Base-by-base conservation (phyloP, 2,797 vertebrate species). In the Protonibea diacanthus region DNA sequence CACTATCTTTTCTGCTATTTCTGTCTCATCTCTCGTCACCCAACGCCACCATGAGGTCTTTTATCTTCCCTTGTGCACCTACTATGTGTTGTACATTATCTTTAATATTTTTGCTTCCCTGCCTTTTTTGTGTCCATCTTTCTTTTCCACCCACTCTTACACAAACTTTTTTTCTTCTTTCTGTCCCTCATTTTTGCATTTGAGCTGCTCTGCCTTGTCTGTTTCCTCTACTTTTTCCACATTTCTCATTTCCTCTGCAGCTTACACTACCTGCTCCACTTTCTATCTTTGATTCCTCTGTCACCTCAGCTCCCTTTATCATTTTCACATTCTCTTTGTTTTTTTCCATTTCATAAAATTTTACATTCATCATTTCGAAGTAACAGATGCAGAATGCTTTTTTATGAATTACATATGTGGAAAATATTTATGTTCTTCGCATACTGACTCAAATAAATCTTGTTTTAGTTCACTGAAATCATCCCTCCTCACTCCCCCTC, bases 381-480 rank as follows among this genome's bases (percentile, higher is more conserved):
- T 40, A 47, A 12, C 13, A 56, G 5, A 25, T 18, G 21, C 13
- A 18, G 0, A 15, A 3, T n/a, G 3, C 0, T 45, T 49, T 33
- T 61, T 55, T 52, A 3, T 23, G 8, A 25, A 33, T 60, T 72
- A 1, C 5, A 55, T 48, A 14, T 66, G 38, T 55, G 38, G 9
- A 25, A 47, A 51, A 59, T 48, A 29, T 63, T 13, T 38, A 17
- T 27, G 52, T 48, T 25, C 2, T 57, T 48, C 72, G 3, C 17
- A 6, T 64, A 42, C 9, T 71, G 21, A 42, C 62, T 73, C 17
- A 70, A 74, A 71, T 48, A 47, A 53, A 9, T 62, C 18, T 48
- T 14, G 11, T 64, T 63, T n/a, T 71, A 17, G 18, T 56, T 17
- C 27, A 56, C 48, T 52, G 0, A 68, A 29, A 51, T 9, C 1